Evolutionary conservation across 2,797 vertebrate species (phyloP), one percentile per base, ranked within the genome.

Genomic region (Enteromius viviparus): DNA sequence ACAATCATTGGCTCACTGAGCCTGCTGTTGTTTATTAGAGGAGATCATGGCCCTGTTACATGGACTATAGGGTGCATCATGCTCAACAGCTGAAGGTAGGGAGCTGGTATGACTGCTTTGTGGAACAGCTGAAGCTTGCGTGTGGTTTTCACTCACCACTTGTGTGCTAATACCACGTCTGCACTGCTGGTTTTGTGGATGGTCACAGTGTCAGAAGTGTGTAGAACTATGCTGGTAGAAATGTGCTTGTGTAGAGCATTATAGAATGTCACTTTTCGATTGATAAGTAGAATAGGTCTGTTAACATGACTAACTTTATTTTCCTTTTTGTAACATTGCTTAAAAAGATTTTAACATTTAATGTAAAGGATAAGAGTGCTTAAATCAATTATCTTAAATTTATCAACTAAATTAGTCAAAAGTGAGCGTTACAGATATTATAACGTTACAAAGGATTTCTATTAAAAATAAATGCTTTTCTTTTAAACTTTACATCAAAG

Each of bases 31-130:
- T 81, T 86, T 82, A 79, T 70, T 76, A 86, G 86, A 82, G 76
- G 62, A 80, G 76, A 76, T 86, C 76, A n/a, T 81, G 82, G 72
- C 40, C 77, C 51, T 66, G 42, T 29, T 80, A 53, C 55, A 84
- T 71, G 69, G 81, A 86, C 82, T 77, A 87, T 83, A 87, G 77
- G 55, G 81, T 65, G 53, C 81, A 11, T 34, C 51, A 26, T 69
- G 83, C 78, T 55, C 64, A 51, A 40, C 87, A 76, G 49, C 80
- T 86, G 76, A 91, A 90, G 90, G 91, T 91, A 90, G 68, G 85
- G 58, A 51, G 77, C 64, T 77, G 32, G 21, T 40, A n/a, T 23
- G 71, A 53, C 26, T 64, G 58, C 58, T 34, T 82, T 76, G 82
- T 47, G 47, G 45, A 65, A 55, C 34, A 69, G 64, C 55, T 62